Percentiles rank a stretch among this genome's conserved stretches.
Conservation (phyloP, 2,797 vertebrate genomes). For the Anomalospiza imberbis region DNA sequence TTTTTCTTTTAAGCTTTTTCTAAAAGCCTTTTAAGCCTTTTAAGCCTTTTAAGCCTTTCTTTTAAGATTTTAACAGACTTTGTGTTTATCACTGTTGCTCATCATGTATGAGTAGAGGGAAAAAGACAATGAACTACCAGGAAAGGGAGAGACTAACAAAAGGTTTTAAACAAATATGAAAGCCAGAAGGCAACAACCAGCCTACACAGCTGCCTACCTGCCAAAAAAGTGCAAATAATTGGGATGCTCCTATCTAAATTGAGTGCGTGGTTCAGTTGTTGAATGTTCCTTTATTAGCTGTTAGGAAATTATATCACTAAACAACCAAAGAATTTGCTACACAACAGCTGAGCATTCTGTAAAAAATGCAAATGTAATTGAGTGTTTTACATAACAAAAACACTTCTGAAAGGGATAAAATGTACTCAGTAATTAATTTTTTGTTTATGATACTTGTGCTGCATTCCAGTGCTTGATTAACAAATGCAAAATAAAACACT, state of each 20-base stretch:
- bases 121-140: background rate
- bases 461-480: conserved; percentile 38
- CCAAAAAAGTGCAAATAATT: conserved; percentile 29
- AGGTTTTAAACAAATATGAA: conserved; percentile 15
- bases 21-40: no score
- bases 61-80: background rate
- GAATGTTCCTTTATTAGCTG: conserved; percentile 19
- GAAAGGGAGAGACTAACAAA: background rate
- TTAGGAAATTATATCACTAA: conserved; percentile 26
- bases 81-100: background rate
- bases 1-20: background rate
- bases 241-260: conserved; percentile 4
- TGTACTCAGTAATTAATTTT: conserved; percentile 41
- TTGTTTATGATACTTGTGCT: conserved; percentile 22
- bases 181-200: background rate
- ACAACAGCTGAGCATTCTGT: conserved; percentile 12
- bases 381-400: conserved; percentile 50
- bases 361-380: conserved; percentile 47
- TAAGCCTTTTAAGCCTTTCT: no score
- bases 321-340: conserved; percentile 8
- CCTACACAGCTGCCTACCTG: background rate
- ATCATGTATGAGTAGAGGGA: background rate
- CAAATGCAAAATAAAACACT: background rate
- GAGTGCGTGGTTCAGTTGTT: background rate
- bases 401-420: conserved; percentile 34